phyloP scores from a whole-genome alignment of 2,113 vertebrate species.

The Podocnemis expansa region DNA sequence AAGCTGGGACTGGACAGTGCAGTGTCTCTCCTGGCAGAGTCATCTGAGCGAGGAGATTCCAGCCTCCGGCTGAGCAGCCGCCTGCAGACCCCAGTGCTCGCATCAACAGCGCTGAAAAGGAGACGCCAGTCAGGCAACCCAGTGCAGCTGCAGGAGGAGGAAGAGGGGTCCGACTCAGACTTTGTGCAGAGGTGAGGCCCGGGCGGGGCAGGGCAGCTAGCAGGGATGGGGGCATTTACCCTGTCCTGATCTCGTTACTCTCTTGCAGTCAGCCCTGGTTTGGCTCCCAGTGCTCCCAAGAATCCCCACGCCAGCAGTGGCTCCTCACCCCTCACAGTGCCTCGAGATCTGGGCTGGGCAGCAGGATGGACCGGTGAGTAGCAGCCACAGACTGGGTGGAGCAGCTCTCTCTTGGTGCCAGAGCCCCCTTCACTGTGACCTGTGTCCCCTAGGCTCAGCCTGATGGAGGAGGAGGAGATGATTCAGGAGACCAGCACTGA shows the following conservation, averaged over 20 bases:
- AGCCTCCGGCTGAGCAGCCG: constrained; percentile 60
- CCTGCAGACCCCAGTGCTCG: constrained; percentile 69
- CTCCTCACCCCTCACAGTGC: not conserved
- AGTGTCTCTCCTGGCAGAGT: not conserved
- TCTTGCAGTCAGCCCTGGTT: constrained; percentile 3
- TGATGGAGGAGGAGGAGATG: constrained; percentile 62
- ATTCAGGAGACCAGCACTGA: not conserved
- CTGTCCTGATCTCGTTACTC: not conserved
- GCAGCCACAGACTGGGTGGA: not conserved
- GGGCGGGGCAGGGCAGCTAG: not conserved
- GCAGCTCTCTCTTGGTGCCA: not conserved
- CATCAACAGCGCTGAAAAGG: constrained; percentile 78
- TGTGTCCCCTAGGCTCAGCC: constrained; percentile 51
- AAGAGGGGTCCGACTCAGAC: constrained; percentile 69
- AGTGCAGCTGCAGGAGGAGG: not conserved
- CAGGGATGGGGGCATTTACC: not conserved
- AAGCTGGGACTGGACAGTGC: not conserved
- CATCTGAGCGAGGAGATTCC: not conserved
- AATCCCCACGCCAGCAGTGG: not conserved
- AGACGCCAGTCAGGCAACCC: not conserved
- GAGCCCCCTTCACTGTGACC: not conserved
- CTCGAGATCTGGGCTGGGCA: not conserved
- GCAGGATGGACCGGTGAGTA: constrained; percentile 56
- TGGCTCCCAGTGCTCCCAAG: not conserved
- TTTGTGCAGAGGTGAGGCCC: constrained; percentile 66